Conservation (phyloP, 2,888 invertebrate species). For the Merodon equestris region DNA sequence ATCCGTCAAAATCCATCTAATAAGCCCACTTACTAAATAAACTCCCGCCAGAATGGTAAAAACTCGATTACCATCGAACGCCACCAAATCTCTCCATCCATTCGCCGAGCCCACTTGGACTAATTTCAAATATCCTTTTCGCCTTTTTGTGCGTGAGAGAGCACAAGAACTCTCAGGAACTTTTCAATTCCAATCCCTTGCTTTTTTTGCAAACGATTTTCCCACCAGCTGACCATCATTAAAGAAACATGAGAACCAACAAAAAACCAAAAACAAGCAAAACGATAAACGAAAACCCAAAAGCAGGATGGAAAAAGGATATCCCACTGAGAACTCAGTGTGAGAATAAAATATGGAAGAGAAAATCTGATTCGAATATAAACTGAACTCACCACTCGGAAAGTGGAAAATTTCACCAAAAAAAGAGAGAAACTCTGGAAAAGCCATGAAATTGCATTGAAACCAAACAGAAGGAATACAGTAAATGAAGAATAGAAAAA, state of each 20-base stretch:
- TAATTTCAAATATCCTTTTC: constrained; percentile 32
- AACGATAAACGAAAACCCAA: too few species aligned
- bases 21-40: too few species aligned
- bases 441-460: constrained; percentile 10
- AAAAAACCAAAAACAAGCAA: background rate
- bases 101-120: constrained; percentile 4
- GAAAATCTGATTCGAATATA: constrained; percentile 23
- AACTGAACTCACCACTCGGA: too few species aligned
- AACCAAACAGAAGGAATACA: constrained; percentile 5
- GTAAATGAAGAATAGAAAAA: constrained; percentile 14
- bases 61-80: constrained; percentile 46
- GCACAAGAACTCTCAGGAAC: constrained; percentile 41
- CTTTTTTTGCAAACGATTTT: constrained; percentile 26
- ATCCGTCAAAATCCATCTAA: too few species aligned
- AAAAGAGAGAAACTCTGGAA: constrained; percentile 26
- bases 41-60: constrained; percentile 8
- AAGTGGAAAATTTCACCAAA: constrained; percentile 23
- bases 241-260: constrained; percentile 26
- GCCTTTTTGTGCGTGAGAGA: constrained; percentile 13
- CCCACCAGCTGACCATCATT: constrained; percentile 57
- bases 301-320: constrained; percentile 49
- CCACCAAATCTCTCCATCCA: constrained; percentile 37
- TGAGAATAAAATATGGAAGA: constrained; percentile 32
- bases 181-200: constrained; percentile 36
- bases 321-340: constrained; percentile 36